Evolutionary conservation across 2,888 invertebrate species (phyloP).

Genomic region (Trachelus troglodyta): DNA sequence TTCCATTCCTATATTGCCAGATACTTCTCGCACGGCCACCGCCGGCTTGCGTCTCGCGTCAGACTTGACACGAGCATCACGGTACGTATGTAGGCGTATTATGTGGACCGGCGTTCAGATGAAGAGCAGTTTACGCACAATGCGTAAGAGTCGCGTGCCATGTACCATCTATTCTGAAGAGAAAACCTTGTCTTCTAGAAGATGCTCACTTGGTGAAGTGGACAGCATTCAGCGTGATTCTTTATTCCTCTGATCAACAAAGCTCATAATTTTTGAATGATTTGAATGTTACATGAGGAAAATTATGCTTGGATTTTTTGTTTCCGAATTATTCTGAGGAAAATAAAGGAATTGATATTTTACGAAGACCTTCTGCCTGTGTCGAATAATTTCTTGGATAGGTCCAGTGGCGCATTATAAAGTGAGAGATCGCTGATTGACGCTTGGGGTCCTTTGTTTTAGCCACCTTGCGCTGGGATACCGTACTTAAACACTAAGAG

Average conservation of each 20-base stretch:
- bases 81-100: slow-evolving; percentile 5
- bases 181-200: background rate
- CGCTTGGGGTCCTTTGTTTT: slow-evolving; percentile 22
- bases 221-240: background rate
- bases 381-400: background rate
- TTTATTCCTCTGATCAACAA: background rate
- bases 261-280: background rate
- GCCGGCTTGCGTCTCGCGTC: slow-evolving; percentile 9
- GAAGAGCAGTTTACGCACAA: slow-evolving; percentile 38
- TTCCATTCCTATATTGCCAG: slow-evolving; percentile 23
- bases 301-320: background rate
- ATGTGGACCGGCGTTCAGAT: slow-evolving; percentile 31
- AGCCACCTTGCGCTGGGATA: slow-evolving; percentile 40
- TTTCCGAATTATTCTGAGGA: background rate
- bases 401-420: background rate
- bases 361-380: background rate
- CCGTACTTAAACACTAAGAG: slow-evolving; percentile 21
- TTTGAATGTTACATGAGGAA: background rate
- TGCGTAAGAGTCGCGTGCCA: slow-evolving; percentile 40
- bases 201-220: background rate
- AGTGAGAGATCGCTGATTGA: background rate
- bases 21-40: slow-evolving; percentile 29
- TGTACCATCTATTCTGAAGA: background rate
- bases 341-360: background rate
- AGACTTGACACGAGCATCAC: background rate